These are phyloP conservation scores for Bombyx mori DNA, from an alignment of 1,140 invertebrate species.

Conservation along the genomic window ASM3026992v2 NC_085109.1:5142501-5143000, in stretches of 20 bases:
- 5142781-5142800: neutral
- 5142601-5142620: slow-evolving; percentile 39
- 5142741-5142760: slow-evolving; percentile 81
- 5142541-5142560: slow-evolving; percentile 66
- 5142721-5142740: slow-evolving; percentile 63
- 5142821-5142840: too few species aligned
- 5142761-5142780: slow-evolving; percentile 81
- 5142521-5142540: slow-evolving; percentile 63
- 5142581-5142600: slow-evolving; percentile 49
- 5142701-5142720: slow-evolving; percentile 60
- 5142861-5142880: slow-evolving; percentile 14
- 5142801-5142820: neutral
- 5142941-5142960: slow-evolving; percentile 70
- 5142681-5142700: slow-evolving; percentile 66
- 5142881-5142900: neutral
- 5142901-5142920: slow-evolving; percentile 39
- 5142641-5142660: slow-evolving; percentile 43
- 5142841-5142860: slow-evolving; percentile 58
- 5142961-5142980: slow-evolving; percentile 70
- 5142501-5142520: slow-evolving; percentile 50
- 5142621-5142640: slow-evolving; percentile 37
- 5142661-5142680: slow-evolving; percentile 64
- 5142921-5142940: slow-evolving; percentile 60
- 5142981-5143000: slow-evolving; percentile 66
- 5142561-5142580: slow-evolving; percentile 62